Evolutionary conservation across 2,888 invertebrate species (phyloP).

Genomic region (Acronicta leporina): DNA sequence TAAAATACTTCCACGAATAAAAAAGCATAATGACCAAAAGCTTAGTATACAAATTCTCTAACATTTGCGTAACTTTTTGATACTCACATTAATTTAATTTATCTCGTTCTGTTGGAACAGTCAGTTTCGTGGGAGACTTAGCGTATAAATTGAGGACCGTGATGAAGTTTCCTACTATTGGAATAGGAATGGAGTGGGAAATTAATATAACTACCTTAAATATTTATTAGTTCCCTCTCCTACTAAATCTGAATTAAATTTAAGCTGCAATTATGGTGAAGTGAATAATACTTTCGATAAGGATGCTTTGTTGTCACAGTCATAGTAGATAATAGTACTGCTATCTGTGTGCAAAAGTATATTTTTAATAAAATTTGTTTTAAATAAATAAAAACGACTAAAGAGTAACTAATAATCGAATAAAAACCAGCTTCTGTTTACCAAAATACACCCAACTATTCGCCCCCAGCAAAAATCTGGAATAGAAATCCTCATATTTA

Average conservation of each 20-base stretch:
- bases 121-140: conserved; percentile 64
- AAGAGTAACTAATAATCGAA: too few species aligned
- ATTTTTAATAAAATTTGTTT: too few species aligned
- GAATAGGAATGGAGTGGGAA: conserved; percentile 56
- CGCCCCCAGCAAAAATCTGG: conserved; percentile 11
- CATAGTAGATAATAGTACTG: too few species aligned
- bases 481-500: conserved; percentile 49
- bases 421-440: not conserved
- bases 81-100: conserved; percentile 72
- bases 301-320: too few species aligned
- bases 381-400: too few species aligned
- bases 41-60: conserved; percentile 18
- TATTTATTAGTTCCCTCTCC: conserved; percentile 47
- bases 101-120: conserved; percentile 67
- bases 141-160: conserved; percentile 55
- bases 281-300: too few species aligned
- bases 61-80: conserved; percentile 50
- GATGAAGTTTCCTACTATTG: conserved; percentile 60
- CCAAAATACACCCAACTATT: conserved; percentile 5
- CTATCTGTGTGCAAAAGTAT: too few species aligned
- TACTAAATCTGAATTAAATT: conserved; percentile 27
- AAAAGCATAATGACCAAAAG: not conserved
- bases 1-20: not conserved
- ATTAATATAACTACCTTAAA: conserved; percentile 56
- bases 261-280: conserved; percentile 24